These are phyloP conservation scores for Chymomyza fuscimana DNA, from an alignment of 2,888 invertebrate species.

Conservation along the genomic window DNA sequence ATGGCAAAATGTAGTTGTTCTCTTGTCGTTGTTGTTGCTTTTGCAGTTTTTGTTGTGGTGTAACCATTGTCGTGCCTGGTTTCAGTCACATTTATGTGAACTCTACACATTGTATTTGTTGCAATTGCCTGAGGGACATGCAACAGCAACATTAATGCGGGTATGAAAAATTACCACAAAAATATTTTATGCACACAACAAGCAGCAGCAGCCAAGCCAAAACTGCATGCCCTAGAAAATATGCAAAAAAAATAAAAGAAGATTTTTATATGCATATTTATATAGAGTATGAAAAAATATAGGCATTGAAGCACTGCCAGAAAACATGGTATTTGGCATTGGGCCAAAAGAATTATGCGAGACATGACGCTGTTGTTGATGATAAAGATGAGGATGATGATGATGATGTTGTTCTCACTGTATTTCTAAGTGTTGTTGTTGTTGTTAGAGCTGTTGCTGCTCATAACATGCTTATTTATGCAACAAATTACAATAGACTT, in stretches of 20 bases:
- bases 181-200: conserved; percentile 46
- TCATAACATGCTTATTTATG: conserved; percentile 56
- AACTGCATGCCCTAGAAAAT: conserved; percentile 18
- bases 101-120: neutral
- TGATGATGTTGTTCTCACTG: neutral
- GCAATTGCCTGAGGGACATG: neutral
- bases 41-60: neutral
- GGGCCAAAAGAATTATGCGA: conserved; percentile 20
- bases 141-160: conserved; percentile 46
- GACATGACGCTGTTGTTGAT: neutral
- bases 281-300: neutral
- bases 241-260: conserved; percentile 37
- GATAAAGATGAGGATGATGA: neutral
- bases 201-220: conserved; percentile 14
- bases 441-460: conserved; percentile 3
- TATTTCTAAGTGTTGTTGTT: neutral
- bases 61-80: neutral
- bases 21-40: too few species aligned
- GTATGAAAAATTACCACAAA: conserved; percentile 62
- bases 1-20: neutral
- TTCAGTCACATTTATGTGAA: neutral
- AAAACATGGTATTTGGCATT: conserved; percentile 35
- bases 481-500: conserved; percentile 53
- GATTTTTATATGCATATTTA: conserved; percentile 4
- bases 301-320: conserved; percentile 16